These are phyloP conservation scores for Anthophora plumipes DNA, from an alignment of 2,888 invertebrate genomes.

Conservation along the genomic window DNA sequence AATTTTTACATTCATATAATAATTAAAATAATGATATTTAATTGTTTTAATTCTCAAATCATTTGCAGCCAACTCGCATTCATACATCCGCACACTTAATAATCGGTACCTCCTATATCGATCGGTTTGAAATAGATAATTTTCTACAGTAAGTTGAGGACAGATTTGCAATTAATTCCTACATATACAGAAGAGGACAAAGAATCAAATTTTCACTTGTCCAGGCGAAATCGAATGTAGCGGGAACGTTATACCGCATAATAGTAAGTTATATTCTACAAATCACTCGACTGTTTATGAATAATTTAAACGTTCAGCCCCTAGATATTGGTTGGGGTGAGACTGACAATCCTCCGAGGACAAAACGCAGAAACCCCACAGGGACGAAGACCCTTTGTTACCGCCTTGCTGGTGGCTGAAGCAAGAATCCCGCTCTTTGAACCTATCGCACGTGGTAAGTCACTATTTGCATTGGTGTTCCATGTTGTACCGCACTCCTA, in stretches of 20 bases:
- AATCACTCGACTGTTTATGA: constrained; percentile 78
- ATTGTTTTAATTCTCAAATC: no score
- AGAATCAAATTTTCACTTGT: background rate
- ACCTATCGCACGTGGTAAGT: constrained; percentile 67
- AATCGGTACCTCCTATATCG: no score
- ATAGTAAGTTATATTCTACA: constrained; percentile 75
- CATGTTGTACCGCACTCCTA: constrained; percentile 28
- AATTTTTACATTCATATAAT: no score
- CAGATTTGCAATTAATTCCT: background rate
- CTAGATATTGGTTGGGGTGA: constrained; percentile 66
- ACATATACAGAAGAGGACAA: background rate
- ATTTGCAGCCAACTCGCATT: no score
- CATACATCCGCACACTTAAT: no score
- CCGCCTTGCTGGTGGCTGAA: constrained; percentile 65
- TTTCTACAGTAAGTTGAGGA: no score
- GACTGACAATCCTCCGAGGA: constrained; percentile 70
- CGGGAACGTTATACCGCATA: constrained; percentile 51
- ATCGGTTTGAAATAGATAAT: no score
- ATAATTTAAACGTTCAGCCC: constrained; percentile 75
- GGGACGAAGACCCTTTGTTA: constrained; percentile 69
- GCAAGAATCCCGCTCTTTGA: constrained; percentile 68
- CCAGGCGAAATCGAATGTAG: constrained; percentile 46
- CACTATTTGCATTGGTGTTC: constrained; percentile 65
- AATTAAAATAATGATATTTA: no score
- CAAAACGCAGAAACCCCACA: constrained; percentile 71